Evolutionary conservation across 2,113 vertebrate species (phyloP), one percentile per base, ranked within the genome.

Genomic region (Microcebus griseorufus): DNA sequence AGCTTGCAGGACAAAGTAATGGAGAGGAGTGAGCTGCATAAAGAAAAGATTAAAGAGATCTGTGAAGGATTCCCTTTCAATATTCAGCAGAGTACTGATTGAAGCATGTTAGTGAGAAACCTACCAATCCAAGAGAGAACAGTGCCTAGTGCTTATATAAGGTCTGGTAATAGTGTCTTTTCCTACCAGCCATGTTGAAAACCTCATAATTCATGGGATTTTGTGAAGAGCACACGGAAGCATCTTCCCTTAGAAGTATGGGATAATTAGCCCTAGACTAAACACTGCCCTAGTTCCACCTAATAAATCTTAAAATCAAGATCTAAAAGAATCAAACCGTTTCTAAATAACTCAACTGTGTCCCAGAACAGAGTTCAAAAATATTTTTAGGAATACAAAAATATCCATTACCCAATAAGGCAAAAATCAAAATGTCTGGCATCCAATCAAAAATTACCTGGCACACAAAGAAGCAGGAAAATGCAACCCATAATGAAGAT

Each of bases 381-480:
- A 94, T 93, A 65, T 70, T 89, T 90, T 93, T 72, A 96, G 42
- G 10, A 93, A 90, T 88, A 79, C 65, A 95, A 82, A 69, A 85
- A 93, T 78, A 90, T n/a, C 29, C 45, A 94, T 60, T 9, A 73
- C 39, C 17, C 48, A 94, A 85, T 5, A 53, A 84, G 65, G 48
- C 65, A 97, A 95, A 65, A 85, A 55, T 60, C 32, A 70, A 20
- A 93, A 76, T 88, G 53, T 55, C 67, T 93, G 55, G 45, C 17
- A 86, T 58, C 12, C 5, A 85, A 42, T 73, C 9, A 86, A 94
- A 96, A 86, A 70, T 93, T 75, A 94, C 62, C 75, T 83, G 55
- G 84, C 69, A 73, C 78, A 13, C 9, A 94, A 90, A 64, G 25
- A 79, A 86, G 18, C 16, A 86, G 34, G 45, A 48, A 96, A 95